Conservation (phyloP, 2,888 invertebrate genomes). For the Eledona agricola region DNA sequence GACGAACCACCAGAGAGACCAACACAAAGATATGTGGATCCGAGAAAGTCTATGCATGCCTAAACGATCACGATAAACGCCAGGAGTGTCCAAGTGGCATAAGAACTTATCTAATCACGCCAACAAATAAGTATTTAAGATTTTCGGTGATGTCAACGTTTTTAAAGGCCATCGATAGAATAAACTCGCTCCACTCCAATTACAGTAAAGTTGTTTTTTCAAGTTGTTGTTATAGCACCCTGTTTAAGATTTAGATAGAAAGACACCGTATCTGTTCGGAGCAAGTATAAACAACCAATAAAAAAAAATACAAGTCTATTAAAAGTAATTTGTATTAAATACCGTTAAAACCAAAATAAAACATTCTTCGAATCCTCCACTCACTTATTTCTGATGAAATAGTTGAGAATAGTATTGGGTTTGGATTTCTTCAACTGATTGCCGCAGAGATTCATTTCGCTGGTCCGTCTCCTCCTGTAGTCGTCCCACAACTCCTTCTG, state of each 20-base stretch:
- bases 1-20: slow-evolving; percentile 8
- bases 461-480: slow-evolving; percentile 63
- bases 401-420: slow-evolving; percentile 73
- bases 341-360: neutral
- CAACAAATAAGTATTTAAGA: too few relatives aligned
- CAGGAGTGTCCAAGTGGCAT: too few relatives aligned
- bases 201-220: too few relatives aligned
- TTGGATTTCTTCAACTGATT: slow-evolving; percentile 67
- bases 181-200: too few relatives aligned
- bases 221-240: too few relatives aligned
- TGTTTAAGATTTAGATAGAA: too few relatives aligned
- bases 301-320: neutral
- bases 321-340: slow-evolving; percentile 1
- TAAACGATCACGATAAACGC: too few relatives aligned
- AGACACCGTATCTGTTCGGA: too few relatives aligned
- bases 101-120: too few relatives aligned
- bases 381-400: slow-evolving; percentile 64
- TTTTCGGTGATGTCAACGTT: too few relatives aligned
- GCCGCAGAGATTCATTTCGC: slow-evolving; percentile 58
- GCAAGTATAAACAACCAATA: neutral
- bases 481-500: slow-evolving; percentile 78
- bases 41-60: slow-evolving; percentile 33
- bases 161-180: too few relatives aligned
- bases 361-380: neutral
- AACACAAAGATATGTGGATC: slow-evolving; percentile 12